Base-by-base conservation (phyloP, 2,113 vertebrate species). In the Scalopus aquaticus region DNA sequence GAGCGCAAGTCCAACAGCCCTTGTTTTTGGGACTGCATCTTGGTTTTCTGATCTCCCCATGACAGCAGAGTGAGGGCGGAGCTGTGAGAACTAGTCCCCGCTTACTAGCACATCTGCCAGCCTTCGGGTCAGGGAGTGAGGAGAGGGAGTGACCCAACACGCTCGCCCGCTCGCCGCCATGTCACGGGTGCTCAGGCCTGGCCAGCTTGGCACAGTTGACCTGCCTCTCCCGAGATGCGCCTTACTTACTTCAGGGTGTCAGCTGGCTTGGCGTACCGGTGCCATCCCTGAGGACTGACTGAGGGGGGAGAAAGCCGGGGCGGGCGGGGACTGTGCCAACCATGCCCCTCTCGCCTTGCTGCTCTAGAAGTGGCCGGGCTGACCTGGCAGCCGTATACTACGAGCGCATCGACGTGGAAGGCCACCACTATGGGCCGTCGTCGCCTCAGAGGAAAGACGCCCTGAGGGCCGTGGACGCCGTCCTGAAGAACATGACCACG, bases 321-420 rank as follows among this genome's bases (percentile, higher is more conserved):
- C 1, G 6, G 37, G 4, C 6, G 12, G 58, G 60, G 60, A 30
- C 10, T 35, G 69, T 26, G 6, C 19, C 54, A 20, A 32, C 26
- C 67, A 42, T 0, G 4, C 8, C 3, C 0, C 28, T 30, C 10
- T 86, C 35, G 5, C 20, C 30, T 62, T 8, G 8, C 37, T 16
- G 67, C 39, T 56, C 20, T 94, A 99, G 99, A 90, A 99, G 97
- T 0, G 98, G 98, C 77, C 96, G 97, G 0, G 98, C 99, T 0
- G 98, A 99, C 88, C 99, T 99, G 99, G 99, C 98, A 0, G 99
- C 99, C 0, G 98, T 99, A 44, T 99, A 99, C 97, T 98, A 99
- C 0, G 99, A 99, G 97, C 99, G 98, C 56, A 98, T 99, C 0
- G 99, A 99, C 0, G 99, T 99, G 82, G 99, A 99, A 97, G 99